Evolutionary conservation across 2,888 invertebrate genomes (phyloP).

Genomic region (Melinopterus prodromus): DNA sequence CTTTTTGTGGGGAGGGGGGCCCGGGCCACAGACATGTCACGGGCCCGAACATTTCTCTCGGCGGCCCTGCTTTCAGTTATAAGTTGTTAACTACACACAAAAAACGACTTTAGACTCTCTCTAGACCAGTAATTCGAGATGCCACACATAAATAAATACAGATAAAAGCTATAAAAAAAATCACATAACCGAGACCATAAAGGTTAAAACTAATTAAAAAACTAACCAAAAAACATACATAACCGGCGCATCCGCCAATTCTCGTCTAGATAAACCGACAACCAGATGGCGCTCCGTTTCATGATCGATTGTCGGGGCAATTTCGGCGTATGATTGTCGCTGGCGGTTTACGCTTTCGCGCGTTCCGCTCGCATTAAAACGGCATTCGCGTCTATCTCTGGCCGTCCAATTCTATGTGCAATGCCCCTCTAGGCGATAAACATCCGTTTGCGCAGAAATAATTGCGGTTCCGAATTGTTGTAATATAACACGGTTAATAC

Average conservation of each 20-base stretch:
- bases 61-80: too few relatives aligned
- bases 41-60: too few relatives aligned
- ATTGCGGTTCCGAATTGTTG: not conserved
- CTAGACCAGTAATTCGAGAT: too few relatives aligned
- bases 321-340: not conserved
- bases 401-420: not conserved
- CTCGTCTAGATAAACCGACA: not conserved
- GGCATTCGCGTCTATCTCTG: not conserved
- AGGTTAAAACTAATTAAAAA: not conserved
- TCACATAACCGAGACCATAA: too few relatives aligned
- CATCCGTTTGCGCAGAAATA: not conserved
- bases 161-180: too few relatives aligned
- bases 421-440: not conserved
- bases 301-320: not conserved
- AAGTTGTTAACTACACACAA: too few relatives aligned
- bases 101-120: too few relatives aligned
- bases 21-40: too few relatives aligned
- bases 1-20: too few relatives aligned
- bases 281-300: not conserved
- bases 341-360: not conserved
- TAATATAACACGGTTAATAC: conserved; percentile 4
- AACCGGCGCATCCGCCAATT: not conserved
- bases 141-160: too few relatives aligned
- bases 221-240: not conserved
- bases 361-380: not conserved